Base-by-base conservation (phyloP, 2,113 vertebrate species). In the Hippocampus abdominalis region DNA sequence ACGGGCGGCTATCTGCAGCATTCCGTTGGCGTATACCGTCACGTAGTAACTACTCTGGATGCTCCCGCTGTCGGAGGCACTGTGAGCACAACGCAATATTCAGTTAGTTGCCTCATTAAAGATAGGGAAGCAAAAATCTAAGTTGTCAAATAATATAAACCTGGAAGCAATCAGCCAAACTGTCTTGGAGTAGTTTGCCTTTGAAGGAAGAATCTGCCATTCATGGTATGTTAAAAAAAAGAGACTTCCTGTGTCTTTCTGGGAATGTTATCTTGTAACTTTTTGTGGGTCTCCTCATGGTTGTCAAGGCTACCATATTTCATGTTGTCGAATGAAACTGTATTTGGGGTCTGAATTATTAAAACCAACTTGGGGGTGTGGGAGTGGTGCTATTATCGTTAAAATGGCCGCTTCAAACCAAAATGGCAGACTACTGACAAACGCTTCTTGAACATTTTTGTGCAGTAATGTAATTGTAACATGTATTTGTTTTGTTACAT, bases 1-100 rank as follows among this genome's bases (percentile, higher is more conserved):
- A 3, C 20, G 63, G 0, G 2, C 0, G 1, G 0, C 11, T 0
- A 46, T 1, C 0, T 0, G 0, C n/a, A 72, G 10, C 4, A 0
- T 0, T 0, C 87, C 88, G 0, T 0, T 10, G 8, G 44, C 0
- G 0, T 0, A 0, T 8, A 89, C 0, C 0, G 0, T 54, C 9
- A 69, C 9, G 2, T 44, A 6, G 0, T 65, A 66, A 13, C 78
- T 59, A 0, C 46, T 2, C 0, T 10, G 2, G 18, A 66, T 2
- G 2, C 32, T 73, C 1, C 79, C 71, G 2, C 6, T n/a, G 5
- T 89, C 87, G 0, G 87, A 89, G 1, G 53, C 51, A 3, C 89
- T 91, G 75, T 13, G 25, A 13, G 2, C 27, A 15, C 42, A 23
- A 11, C 54, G 21, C 20, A 51, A 66, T 0, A 49, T 20, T 27